phyloP scores from a whole-genome alignment of 2,888 invertebrate species.

The Drosophila colorata region DNA sequence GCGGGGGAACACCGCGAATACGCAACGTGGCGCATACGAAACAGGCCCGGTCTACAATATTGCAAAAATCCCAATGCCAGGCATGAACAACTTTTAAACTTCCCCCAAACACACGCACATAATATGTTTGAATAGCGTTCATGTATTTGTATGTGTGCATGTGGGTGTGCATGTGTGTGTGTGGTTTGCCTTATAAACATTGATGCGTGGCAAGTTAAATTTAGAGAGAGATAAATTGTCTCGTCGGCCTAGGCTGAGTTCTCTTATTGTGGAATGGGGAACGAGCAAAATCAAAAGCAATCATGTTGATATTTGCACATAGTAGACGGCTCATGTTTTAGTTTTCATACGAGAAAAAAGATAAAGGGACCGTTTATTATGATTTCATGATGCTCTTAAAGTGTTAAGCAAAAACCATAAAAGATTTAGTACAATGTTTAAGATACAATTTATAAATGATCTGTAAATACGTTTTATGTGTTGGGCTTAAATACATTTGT shows the following conservation, averaged over 20 bases:
- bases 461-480: background rate
- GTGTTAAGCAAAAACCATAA: conserved; percentile 9
- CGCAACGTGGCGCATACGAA: conserved; percentile 72
- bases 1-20: conserved; percentile 55
- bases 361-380: conserved; percentile 26
- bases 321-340: conserved; percentile 45
- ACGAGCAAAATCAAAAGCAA: conserved; percentile 70
- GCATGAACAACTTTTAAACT: conserved; percentile 78
- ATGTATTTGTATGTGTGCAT: conserved; percentile 18
- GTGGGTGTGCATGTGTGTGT: conserved; percentile 17
- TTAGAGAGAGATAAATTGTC: conserved; percentile 61
- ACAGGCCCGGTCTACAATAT: conserved; percentile 58
- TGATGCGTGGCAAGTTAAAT: conserved; percentile 71
- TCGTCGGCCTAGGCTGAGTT: conserved; percentile 18
- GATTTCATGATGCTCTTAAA: conserved; percentile 45
- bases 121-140: conserved; percentile 30
- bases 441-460: background rate
- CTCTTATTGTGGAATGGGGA: conserved; percentile 18
- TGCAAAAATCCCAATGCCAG: conserved; percentile 74
- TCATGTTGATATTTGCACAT: conserved; percentile 68
- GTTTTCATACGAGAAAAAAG: conserved; percentile 36
- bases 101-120: conserved; percentile 38
- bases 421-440: background rate
- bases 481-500: too few species aligned
- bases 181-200: conserved; percentile 56